Base-by-base conservation (phyloP, 2,113 vertebrate species). In the Percina caprodes region DNA sequence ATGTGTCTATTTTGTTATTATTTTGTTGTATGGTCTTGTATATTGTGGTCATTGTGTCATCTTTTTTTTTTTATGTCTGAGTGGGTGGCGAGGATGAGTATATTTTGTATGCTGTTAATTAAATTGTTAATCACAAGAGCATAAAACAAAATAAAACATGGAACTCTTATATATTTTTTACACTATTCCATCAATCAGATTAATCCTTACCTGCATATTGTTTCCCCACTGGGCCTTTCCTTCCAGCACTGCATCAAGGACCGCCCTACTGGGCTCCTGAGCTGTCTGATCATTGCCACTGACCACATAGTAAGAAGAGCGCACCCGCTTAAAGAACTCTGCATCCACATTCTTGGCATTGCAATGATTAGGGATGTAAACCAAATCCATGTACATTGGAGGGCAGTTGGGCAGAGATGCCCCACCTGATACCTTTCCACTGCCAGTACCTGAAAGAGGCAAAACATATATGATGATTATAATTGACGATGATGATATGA, bases 361-460 rank as follows among this genome's bases (percentile, higher is more conserved):
- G 95, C 97, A 98, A 92, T 99, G 98, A 90, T 99, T 99, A 39
- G 98, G 98, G 88, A 99, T 97, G 84, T 99, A 99, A 71, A 99
- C 98, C 92, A 99, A 94, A 91, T 99, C 98, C 95, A 99, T 94
- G 90, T 98, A 99, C 88, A 99, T 95, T 0, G 98, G 97, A 69
- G 98, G 97, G 68, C 97, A 97, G 21, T 94, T 97, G 79, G 97
- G 96, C 71, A 96, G 93, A 63, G 96, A 81, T 14, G 91, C 89
- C 48, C 94, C 89, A 88, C 95, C 95, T 83, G 95, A 81, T 6
- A 80, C 84, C 79, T 99, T 99, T 70, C 88, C 95, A 89, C 89
- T 92, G 60, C 95, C 96, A 73, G 95, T 88, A 86, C 95, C 97
- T 98, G 92, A 39, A 73, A 83, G 15, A 70, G 6, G 16, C 1